These are phyloP conservation scores for Xiphias gladius DNA, from an alignment of 2,113 vertebrate species.

Conservation along the genomic window DNA sequence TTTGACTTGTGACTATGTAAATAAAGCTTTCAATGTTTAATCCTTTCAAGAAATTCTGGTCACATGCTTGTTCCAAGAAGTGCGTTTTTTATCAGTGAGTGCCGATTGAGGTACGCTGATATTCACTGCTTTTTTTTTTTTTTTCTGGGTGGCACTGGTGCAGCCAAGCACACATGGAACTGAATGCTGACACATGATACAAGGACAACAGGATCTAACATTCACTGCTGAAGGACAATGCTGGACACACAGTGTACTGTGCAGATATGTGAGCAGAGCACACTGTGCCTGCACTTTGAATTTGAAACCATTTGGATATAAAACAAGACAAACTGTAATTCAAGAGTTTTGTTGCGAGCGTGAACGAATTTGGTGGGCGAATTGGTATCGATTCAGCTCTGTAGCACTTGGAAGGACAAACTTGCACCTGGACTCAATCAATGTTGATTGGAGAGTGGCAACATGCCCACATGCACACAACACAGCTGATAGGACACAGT, in stretches of 20 bases:
- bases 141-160: constrained; percentile 20
- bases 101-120: too few species aligned
- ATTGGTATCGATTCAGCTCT: constrained; percentile 69
- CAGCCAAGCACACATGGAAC: constrained; percentile 18
- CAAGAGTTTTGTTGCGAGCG: constrained; percentile 43
- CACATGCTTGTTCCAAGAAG: neutral
- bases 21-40: constrained; percentile 15
- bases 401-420: constrained; percentile 76
- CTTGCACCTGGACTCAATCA: constrained; percentile 79
- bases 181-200: constrained; percentile 53
- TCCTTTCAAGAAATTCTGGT: neutral
- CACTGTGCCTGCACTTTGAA: constrained; percentile 18
- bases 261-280: constrained; percentile 30
- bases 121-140: neutral
- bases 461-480: constrained; percentile 55
- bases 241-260: constrained; percentile 32
- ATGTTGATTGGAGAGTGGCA: constrained; percentile 75
- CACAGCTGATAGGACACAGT: constrained; percentile 63
- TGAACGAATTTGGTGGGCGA: constrained; percentile 46
- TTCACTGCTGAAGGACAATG: constrained; percentile 46
- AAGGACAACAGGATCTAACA: constrained; percentile 45
- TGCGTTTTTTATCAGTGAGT: neutral
- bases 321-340: constrained; percentile 36
- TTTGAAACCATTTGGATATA: constrained; percentile 32
- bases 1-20: constrained; percentile 12